A percentile compares a stretch with the other conserved stretches of the same genome.
Evolutionary conservation across 2,888 invertebrate species (phyloP).

Genomic region (Hemicrepidius hirtus): DNA sequence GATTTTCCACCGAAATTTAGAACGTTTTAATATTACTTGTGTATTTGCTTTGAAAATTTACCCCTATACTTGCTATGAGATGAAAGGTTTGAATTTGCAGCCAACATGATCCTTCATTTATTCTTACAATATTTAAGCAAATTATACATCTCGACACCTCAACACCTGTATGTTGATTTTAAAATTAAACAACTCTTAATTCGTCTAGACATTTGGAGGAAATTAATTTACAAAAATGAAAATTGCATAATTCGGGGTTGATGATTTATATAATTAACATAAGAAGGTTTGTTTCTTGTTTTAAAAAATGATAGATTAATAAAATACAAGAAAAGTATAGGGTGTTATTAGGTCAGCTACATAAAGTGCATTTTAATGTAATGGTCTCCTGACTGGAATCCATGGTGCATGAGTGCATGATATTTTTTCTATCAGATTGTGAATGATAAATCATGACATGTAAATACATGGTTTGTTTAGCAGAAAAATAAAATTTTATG

Average conservation of each 20-base stretch:
- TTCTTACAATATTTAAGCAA: not conserved
- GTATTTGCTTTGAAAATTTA: not conserved
- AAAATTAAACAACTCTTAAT: not conserved
- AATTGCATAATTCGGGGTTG: too few relatives aligned
- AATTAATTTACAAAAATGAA: not conserved
- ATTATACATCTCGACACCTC: not conserved
- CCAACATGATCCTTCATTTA: not conserved
- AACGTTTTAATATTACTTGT: not conserved
- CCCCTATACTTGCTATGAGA: too few relatives aligned
- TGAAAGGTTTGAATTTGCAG: not conserved
- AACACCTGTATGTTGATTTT: not conserved
- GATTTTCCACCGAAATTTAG: too few relatives aligned
- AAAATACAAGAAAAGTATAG: too few relatives aligned
- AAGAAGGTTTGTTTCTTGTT: too few relatives aligned
- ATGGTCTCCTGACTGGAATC: not conserved
- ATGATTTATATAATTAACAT: too few relatives aligned
- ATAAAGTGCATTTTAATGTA: too few relatives aligned
- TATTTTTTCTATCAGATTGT: not conserved
- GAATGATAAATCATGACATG: not conserved
- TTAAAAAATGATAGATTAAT: too few relatives aligned
- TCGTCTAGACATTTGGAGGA: not conserved
- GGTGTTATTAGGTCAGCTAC: too few relatives aligned
- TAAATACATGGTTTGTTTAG: not conserved
- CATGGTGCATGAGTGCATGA: not conserved
- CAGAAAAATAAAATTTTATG: slow-evolving; percentile 23